Conservation (phyloP, 2,113 vertebrate genomes). For the Cygnus atratus region DNA sequence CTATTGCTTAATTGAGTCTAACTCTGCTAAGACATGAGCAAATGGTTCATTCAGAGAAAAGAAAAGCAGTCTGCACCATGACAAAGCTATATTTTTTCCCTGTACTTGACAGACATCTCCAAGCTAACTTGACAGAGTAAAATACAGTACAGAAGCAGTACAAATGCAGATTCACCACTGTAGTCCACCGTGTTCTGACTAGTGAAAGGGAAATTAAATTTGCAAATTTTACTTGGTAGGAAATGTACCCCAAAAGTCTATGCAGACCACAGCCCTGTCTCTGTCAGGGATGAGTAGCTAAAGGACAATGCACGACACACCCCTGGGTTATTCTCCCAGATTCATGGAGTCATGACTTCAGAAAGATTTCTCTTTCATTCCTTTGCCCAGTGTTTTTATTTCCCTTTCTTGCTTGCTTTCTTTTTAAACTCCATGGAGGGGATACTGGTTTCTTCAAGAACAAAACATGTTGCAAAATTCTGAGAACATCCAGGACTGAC, state of each 20-base stretch:
- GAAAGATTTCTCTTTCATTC: neutral
- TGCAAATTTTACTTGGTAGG: neutral
- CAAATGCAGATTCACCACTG: neutral
- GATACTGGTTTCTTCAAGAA: neutral
- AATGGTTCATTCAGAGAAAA: neutral
- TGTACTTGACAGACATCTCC: neutral
- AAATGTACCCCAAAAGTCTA: neutral
- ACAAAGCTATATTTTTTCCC: neutral
- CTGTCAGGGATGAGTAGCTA: neutral
- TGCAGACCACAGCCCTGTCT: neutral
- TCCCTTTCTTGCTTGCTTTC: neutral
- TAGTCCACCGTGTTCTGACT: neutral
- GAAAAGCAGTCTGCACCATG: neutral
- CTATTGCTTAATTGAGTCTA: neutral
- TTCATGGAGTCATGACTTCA: neutral
- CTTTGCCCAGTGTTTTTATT: neutral
- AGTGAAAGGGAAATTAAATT: neutral
- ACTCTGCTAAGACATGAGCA: neutral
- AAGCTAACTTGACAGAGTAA: rapidly evolving
- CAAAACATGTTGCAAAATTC: neutral
- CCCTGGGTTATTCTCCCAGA: neutral
- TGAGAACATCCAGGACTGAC: neutral
- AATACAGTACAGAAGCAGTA: neutral
- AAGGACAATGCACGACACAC: rapidly evolving
- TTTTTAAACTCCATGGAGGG: neutral